Base-by-base conservation (phyloP, 1,140 invertebrate genomes). In the Pissodes strobi region DNA sequence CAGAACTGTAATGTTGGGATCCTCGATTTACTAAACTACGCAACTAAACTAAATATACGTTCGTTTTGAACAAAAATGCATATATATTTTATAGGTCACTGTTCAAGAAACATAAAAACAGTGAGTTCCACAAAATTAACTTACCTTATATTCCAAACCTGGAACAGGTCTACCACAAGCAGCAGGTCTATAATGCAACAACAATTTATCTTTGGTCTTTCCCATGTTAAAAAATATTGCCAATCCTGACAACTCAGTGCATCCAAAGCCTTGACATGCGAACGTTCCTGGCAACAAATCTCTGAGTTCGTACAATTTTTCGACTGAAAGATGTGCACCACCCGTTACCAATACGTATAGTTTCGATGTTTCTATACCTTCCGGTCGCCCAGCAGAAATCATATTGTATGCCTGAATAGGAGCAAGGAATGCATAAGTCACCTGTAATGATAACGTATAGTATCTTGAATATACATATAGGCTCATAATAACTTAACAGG, bases 381-480 rank as follows among this genome's bases (percentile, higher is more conserved):
- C 72, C 4, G 73, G 74, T 41, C 70, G 39, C 2, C 70, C 70
- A n/a, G 69, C 77, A 69, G 78, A 78, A 21, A 72, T 67, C 37
- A 81, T 48, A 25, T 74, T 65, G 5, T 78, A 61, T 8, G 78
- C 64, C 39, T 78, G 52, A 13, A 76, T 75, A 8, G 80, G 78
- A 23, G 75, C 74, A 5, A 75, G 58, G 55, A 74, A 27, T 19
- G 76, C 21, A 6, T 70, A 48, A 17, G 73, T 72, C 9, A 79
- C 73, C 81, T 82, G 63, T 34, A n/a, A n/a, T n/a, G n/a, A n/a
- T n/a, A n/a, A n/a, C n/a, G n/a, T n/a, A n/a, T n/a, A n/a, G n/a
- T n/a, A n/a, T n/a, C n/a, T n/a, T n/a, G n/a, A n/a, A n/a, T n/a
- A n/a, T n/a, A n/a, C n/a, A n/a, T n/a, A n/a, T n/a, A n/a, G n/a